These are phyloP conservation scores for Diaphora mendica DNA, from an alignment of 2,888 invertebrate species.

Conservation along the genomic window DNA sequence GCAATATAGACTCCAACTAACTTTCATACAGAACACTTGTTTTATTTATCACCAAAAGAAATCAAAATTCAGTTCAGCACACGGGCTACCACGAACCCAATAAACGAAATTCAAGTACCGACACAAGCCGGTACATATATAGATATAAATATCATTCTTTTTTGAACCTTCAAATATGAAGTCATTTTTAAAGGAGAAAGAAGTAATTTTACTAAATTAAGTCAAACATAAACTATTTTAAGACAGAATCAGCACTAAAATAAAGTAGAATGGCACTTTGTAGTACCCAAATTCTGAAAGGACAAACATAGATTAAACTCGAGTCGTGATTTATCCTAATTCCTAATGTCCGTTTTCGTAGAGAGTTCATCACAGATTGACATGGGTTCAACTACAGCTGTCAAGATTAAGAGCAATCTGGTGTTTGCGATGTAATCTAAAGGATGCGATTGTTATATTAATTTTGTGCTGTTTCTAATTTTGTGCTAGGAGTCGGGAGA, in stretches of 20 bases:
- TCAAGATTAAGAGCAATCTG: slow-evolving; percentile 30
- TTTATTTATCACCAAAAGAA: no score
- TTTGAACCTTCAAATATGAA: no score
- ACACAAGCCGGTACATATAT: no score
- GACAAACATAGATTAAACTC: slow-evolving; percentile 20
- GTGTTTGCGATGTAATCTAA: slow-evolving; percentile 25
- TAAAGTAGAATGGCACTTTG: neutral
- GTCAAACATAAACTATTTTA: no score
- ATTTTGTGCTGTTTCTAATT: slow-evolving; percentile 20
- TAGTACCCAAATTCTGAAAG: neutral
- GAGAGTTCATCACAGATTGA: slow-evolving; percentile 33
- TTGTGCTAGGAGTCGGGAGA: neutral
- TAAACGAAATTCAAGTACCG: no score
- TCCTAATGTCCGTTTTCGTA: slow-evolving; percentile 27
- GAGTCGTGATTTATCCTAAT: slow-evolving; percentile 23
- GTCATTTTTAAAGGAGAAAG: no score
- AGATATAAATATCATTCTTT: no score
- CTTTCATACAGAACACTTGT: no score
- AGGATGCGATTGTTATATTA: slow-evolving; percentile 22
- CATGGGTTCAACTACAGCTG: slow-evolving; percentile 41
- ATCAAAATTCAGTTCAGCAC: no score
- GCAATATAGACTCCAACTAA: no score
- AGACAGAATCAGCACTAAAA: neutral
- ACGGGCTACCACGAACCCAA: no score
- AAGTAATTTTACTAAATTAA: no score